Base-by-base conservation (phyloP, 2,113 vertebrate genomes). In the Lathamus discolor region DNA sequence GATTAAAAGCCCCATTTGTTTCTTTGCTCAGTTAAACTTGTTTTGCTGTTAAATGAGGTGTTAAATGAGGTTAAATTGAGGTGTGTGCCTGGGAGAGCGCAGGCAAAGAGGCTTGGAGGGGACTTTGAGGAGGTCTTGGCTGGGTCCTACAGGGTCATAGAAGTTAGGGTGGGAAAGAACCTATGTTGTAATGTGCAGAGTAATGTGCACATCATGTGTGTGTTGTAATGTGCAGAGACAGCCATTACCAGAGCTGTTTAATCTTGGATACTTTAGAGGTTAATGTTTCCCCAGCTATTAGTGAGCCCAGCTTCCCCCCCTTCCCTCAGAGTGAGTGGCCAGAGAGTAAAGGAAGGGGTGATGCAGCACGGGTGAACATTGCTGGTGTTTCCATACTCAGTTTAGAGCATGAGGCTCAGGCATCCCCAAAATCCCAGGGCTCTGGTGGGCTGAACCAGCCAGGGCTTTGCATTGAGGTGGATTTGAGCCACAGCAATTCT, bases 301-400 rank as follows among this genome's bases (percentile, higher is more conserved):
- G 33, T 19, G 43, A 79, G 54, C 51, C 23, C 44, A 20, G 20
- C 31, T 80, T 43, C 66, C 44, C 43, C 51, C 52, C 12, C 5
- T 35, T 49, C 20, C 52, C 33, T 59, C 33, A n/a, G 33, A 7
- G 31, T 5, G 3, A 20, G 51, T 37, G 23, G 27, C 48, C 54
- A 23, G 55, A 46, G n/a, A 23, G 57, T 46, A 17, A 15, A 22
- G 44, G 51, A 52, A 67, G 39, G 25, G 37, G n/a, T 0, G 8
- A 8, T 19, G 62, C 29, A 10, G 33, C 31, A 4, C 7, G 2
- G 62, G 29, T 39, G 83, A 48, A 4, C 3, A 1, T 9, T 11
- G 22, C 55, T 20, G 83, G 13, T n/a, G 28, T 75, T 46, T 48
- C 11, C 24, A 1, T 22, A 2, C 39, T 41, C 1, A 0, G 39